These are phyloP conservation scores for Achlya flavicornis DNA, from an alignment of 2,888 invertebrate genomes.

Conservation along the genomic window DNA sequence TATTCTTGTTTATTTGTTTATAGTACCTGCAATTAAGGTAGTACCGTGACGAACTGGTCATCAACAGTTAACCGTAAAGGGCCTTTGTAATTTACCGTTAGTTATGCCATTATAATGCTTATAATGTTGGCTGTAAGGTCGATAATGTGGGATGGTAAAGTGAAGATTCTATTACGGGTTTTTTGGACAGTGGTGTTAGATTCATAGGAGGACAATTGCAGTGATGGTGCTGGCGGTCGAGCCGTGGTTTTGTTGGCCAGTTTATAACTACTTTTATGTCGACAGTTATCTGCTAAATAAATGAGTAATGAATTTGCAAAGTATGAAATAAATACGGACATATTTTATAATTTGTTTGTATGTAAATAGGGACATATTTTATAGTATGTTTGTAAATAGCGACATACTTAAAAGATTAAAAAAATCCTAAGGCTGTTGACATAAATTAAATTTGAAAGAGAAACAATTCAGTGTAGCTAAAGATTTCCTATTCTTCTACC, in stretches of 20 bases:
- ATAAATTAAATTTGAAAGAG: too few relatives aligned
- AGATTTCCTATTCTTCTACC: too few relatives aligned
- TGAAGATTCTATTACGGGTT: conserved; percentile 13
- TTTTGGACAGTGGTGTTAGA: background rate
- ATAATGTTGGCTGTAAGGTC: background rate
- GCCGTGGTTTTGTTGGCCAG: background rate
- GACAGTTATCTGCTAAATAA: too few relatives aligned
- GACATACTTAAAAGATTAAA: too few relatives aligned
- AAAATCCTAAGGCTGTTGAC: too few relatives aligned
- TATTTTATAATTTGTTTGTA: too few relatives aligned
- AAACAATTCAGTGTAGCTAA: too few relatives aligned
- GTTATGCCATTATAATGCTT: background rate
- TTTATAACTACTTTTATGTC: too few relatives aligned
- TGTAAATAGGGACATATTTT: too few relatives aligned
- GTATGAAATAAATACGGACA: too few relatives aligned
- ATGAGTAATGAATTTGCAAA: too few relatives aligned
- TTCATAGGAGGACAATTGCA: background rate
- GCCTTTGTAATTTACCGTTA: conserved; percentile 1
- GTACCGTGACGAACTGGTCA: conserved; percentile 36
- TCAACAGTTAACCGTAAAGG: conserved; percentile 23
- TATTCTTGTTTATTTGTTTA: conserved; percentile 43
- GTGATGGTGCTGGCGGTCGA: background rate
- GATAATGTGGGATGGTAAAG: background rate
- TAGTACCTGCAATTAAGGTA: conserved; percentile 43
- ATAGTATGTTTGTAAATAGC: too few relatives aligned